Evolutionary conservation across 2,113 vertebrate species (phyloP).

Genomic region (Eublepharis macularius): DNA sequence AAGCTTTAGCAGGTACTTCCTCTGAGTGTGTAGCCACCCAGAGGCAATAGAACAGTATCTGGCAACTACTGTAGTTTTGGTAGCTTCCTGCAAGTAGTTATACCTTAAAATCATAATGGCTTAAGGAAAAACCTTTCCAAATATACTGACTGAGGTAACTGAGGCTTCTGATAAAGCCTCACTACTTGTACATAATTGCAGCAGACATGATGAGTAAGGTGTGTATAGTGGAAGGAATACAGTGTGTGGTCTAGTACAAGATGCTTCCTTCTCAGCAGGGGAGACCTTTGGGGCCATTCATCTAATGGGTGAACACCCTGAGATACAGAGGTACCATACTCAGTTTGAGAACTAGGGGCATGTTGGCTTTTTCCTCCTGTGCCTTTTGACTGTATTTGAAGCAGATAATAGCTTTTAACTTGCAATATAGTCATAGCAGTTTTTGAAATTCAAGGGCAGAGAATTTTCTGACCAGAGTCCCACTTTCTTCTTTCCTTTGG

Average conservation of each 20-base stretch:
- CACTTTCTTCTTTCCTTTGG: not conserved
- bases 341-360: not conserved
- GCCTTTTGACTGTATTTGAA: not conserved
- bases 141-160: not conserved
- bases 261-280: not conserved
- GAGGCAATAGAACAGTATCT: not conserved
- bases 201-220: not conserved
- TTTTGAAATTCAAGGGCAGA: not conserved
- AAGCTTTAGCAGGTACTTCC: not conserved
- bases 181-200: not conserved
- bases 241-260: not conserved
- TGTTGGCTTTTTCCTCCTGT: not conserved
- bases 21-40: not conserved
- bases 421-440: not conserved
- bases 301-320: not conserved
- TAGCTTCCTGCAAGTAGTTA: not conserved
- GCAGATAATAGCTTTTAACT: not conserved
- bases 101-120: not conserved
- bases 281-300: not conserved
- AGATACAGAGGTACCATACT: not conserved
- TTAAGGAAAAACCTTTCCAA: not conserved
- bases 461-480: fast-evolving
- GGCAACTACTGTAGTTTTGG: not conserved
- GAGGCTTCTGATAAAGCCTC: not conserved
- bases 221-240: not conserved